Conservation (phyloP, 2,113 vertebrate genomes). For the Ranitomeya variabilis region DNA sequence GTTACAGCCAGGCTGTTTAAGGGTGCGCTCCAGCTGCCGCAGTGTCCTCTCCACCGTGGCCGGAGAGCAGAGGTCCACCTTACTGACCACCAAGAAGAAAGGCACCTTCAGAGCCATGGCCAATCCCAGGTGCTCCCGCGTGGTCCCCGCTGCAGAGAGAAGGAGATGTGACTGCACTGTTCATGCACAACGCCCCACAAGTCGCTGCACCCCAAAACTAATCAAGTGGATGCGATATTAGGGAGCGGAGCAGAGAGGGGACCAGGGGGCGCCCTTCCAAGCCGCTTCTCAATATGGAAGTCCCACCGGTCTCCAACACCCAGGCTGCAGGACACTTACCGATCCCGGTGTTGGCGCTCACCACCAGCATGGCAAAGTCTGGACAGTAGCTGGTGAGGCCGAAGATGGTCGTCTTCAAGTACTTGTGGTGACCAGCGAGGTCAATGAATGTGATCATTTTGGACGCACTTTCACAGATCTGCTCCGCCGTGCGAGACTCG, state of each 20-base stretch:
- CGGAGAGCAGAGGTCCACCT: conserved; percentile 91
- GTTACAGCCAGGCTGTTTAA: conserved; percentile 97
- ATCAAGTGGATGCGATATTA: too few relatives aligned
- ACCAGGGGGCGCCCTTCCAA: too few relatives aligned
- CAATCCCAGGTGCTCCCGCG: conserved; percentile 92
- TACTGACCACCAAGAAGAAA: conserved; percentile 97
- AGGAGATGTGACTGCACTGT: neutral
- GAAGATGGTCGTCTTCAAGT: conserved; percentile 97
- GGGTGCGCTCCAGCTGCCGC: conserved; percentile 89
- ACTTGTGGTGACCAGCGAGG: conserved; percentile 97
- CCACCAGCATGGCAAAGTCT: conserved; percentile 97
- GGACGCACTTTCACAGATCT: conserved; percentile 97
- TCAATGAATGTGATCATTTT: conserved; percentile 99
- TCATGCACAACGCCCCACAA: neutral
- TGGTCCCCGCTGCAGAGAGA: conserved; percentile 85
- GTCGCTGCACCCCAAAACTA: too few relatives aligned
- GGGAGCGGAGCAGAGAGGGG: too few relatives aligned
- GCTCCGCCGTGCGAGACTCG: conserved; percentile 93
- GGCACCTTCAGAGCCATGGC: conserved; percentile 96
- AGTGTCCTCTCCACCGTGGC: conserved; percentile 92
- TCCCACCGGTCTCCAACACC: too few relatives aligned
- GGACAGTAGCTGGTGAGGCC: conserved; percentile 98
- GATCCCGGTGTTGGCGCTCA: conserved; percentile 95
- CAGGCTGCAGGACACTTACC: conserved; percentile 71
- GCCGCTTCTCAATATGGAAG: neutral